Evolutionary conservation across 2,888 invertebrate species (phyloP).

Genomic region (Ochropleura plecta): DNA sequence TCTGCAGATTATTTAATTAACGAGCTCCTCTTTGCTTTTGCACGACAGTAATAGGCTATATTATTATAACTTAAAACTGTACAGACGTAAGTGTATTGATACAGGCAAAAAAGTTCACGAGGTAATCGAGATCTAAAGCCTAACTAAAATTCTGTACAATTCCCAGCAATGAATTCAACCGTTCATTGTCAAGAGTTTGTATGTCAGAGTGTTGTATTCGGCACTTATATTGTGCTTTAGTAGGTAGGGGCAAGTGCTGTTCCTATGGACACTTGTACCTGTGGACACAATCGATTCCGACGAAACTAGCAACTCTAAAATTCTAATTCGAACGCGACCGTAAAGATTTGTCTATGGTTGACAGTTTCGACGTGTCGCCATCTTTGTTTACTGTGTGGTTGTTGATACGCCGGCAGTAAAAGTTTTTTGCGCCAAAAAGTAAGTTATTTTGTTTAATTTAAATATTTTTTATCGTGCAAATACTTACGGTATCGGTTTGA

Average conservation of each 20-base stretch:
- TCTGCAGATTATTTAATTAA: too few species aligned
- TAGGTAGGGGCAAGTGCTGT: not conserved
- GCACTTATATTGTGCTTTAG: constrained; percentile 28
- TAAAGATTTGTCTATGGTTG: constrained; percentile 1
- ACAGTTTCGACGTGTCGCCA: not conserved
- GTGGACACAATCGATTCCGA: not conserved
- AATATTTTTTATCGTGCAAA: not conserved
- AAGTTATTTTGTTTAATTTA: not conserved
- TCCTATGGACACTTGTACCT: not conserved
- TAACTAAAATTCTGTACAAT: not conserved
- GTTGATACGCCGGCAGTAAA: not conserved
- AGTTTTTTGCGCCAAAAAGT: not conserved
- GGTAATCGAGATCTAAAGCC: not conserved
- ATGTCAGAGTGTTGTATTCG: constrained; percentile 26
- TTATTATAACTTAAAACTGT: too few species aligned
- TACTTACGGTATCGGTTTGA: not conserved
- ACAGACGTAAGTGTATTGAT: not conserved
- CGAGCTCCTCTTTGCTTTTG: too few species aligned
- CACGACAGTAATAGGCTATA: too few species aligned
- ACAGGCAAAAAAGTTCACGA: not conserved
- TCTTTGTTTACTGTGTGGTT: not conserved
- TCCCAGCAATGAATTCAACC: constrained; percentile 5
- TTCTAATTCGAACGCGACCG: not conserved
- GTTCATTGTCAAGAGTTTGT: constrained; percentile 20
- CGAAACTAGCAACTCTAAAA: constrained; percentile 1